A percentile compares a stretch with the other conserved stretches of the same genome.
Conservation (phyloP, 2,113 vertebrate species). For the Apteryx mantelli region DNA sequence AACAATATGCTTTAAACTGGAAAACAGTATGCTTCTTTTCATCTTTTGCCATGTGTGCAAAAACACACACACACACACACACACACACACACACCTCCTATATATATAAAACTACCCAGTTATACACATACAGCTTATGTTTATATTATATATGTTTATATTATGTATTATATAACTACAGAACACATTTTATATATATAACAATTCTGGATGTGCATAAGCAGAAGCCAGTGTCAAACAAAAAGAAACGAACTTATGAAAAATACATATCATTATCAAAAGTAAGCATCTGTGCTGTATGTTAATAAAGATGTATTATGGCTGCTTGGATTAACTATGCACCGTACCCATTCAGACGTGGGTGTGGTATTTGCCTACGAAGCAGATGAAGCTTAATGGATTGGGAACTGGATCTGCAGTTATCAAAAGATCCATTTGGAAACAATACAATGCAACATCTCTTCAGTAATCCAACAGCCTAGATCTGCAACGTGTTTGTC, state of each 20-base stretch:
- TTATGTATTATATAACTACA: neutral
- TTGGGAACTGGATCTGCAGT: neutral
- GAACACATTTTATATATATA: too few relatives aligned
- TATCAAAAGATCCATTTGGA: neutral
- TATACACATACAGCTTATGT: neutral
- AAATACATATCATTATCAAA: neutral
- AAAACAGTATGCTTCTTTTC: neutral
- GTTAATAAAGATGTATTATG: neutral
- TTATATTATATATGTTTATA: neutral
- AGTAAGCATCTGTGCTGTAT: neutral
- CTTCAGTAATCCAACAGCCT: too few relatives aligned
- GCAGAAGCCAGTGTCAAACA: neutral
- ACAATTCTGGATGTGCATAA: neutral
- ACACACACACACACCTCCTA: neutral
- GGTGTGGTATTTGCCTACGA: neutral
- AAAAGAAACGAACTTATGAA: neutral
- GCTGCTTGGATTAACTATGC: neutral
- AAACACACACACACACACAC: neutral
- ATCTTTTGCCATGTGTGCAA: neutral
- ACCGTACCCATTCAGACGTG: neutral
- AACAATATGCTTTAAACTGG: neutral
- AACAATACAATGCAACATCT: neutral
- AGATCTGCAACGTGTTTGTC: too few relatives aligned
- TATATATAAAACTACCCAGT: neutral
- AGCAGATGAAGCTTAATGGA: neutral